Evolutionary conservation across 2,888 invertebrate genomes (phyloP).

Genomic region (Lucinisca nassula): DNA sequence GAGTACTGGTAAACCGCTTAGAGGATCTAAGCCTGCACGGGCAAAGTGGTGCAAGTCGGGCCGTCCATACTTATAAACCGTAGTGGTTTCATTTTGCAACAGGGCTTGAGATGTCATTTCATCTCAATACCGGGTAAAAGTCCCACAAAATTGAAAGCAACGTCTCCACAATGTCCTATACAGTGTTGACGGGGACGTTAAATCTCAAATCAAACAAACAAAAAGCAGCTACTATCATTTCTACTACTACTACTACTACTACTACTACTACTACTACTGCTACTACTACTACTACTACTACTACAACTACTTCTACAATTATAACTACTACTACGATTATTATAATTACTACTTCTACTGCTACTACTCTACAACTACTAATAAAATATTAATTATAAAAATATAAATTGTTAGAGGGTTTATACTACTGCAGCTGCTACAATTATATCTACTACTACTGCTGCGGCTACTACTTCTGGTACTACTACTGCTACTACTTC

Average conservation of each 20-base stretch:
- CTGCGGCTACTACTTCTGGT: constrained; percentile 42
- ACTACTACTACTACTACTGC: constrained; percentile 17
- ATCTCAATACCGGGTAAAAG: too few species aligned
- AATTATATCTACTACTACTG: constrained; percentile 25
- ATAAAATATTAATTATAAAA: constrained; percentile 10
- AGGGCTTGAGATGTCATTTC: background rate
- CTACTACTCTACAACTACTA: background rate
- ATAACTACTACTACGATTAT: background rate
- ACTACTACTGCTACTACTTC: constrained; percentile 42
- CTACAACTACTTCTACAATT: background rate
- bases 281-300: constrained; percentile 9
- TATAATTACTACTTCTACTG: background rate
- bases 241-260: constrained; percentile 30
- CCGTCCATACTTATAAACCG: too few species aligned
- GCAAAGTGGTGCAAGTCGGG: background rate
- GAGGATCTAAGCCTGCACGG: too few species aligned
- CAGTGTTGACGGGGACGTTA: too few species aligned
- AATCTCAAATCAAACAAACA: too few species aligned
- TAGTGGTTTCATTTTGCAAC: background rate
- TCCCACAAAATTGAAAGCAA: too few species aligned
- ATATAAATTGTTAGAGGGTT: background rate
- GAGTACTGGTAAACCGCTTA: too few species aligned
- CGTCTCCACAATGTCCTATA: too few species aligned
- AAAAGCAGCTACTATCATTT: too few species aligned
- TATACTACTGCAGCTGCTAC: background rate